Percentiles rank a stretch among this genome's conserved stretches.
Conservation (phyloP, 2,888 invertebrate species). For the Eulithis prunata region DNA sequence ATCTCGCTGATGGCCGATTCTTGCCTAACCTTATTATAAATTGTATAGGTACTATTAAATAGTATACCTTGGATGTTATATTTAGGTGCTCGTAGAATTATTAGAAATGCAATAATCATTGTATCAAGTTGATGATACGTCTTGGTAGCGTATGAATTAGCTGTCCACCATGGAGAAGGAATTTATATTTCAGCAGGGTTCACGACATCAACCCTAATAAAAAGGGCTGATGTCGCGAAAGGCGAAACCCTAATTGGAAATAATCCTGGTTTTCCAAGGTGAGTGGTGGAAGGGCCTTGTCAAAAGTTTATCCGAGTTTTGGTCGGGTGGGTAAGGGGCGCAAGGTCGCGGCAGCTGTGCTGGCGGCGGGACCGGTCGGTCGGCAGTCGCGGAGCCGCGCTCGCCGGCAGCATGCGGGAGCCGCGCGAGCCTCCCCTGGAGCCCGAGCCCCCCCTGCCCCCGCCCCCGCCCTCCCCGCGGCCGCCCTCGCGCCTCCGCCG, state of each 20-base stretch:
- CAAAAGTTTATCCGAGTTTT: conserved; percentile 69
- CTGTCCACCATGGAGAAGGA: neutral
- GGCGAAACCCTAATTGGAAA: conserved; percentile 28
- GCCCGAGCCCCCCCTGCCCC: conserved; percentile 51
- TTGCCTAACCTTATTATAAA: too few species aligned
- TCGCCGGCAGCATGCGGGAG: conserved; percentile 65
- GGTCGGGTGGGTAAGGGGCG: conserved; percentile 62
- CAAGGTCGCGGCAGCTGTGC: conserved; percentile 56
- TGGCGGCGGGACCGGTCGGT: conserved; percentile 44
- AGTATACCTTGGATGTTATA: too few species aligned
- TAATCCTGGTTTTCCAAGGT: conserved; percentile 35
- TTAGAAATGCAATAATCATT: too few species aligned
- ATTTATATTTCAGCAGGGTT: neutral
- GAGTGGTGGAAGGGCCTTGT: conserved; percentile 48
- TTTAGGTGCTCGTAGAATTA: too few species aligned
- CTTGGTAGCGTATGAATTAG: too few species aligned
- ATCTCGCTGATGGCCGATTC: neutral
- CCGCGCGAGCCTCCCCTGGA: conserved; percentile 51
- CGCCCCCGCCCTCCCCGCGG: conserved; percentile 52
- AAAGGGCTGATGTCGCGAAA: conserved; percentile 9
- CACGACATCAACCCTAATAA: neutral
- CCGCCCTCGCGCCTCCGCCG: conserved; percentile 75
- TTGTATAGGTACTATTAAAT: too few species aligned
- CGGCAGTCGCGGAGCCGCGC: conserved; percentile 66
- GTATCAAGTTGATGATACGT: too few species aligned